Percentiles rank a stretch among this genome's conserved stretches.
Evolutionary conservation across 2,113 vertebrate genomes (phyloP).

Genomic region (Cyprinodon tularosa): DNA sequence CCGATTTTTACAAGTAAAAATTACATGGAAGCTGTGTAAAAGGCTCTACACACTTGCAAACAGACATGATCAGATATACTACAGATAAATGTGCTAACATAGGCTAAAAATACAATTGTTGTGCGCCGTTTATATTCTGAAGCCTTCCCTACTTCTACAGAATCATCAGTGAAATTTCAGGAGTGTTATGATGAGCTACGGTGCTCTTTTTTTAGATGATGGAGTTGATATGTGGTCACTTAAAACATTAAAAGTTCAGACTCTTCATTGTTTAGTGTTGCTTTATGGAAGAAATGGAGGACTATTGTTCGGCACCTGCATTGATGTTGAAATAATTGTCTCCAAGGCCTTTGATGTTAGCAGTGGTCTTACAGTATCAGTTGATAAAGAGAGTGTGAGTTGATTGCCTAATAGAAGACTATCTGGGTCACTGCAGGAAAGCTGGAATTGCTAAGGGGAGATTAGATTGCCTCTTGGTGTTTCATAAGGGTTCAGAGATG

Average conservation of each 20-base stretch:
- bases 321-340: slow-evolving; percentile 7
- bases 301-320: neutral
- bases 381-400: slow-evolving; percentile 22
- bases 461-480: slow-evolving; percentile 34
- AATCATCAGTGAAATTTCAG: slow-evolving; percentile 6
- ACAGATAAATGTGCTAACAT: neutral
- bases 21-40: too few relatives aligned
- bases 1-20: too few relatives aligned
- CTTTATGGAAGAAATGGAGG: neutral
- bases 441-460: slow-evolving; percentile 39
- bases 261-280: slow-evolving; percentile 13
- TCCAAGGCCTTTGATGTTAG: neutral
- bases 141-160: slow-evolving; percentile 15
- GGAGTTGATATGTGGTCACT: slow-evolving; percentile 10
- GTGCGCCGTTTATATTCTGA: slow-evolving; percentile 40
- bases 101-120: slow-evolving; percentile 4
- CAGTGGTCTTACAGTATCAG: slow-evolving; percentile 14
- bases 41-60: too few relatives aligned
- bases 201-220: slow-evolving; percentile 10
- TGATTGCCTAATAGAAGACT: slow-evolving; percentile 24
- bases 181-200: slow-evolving; percentile 1
- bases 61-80: too few relatives aligned
- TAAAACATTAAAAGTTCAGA: neutral
- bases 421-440: slow-evolving; percentile 29
- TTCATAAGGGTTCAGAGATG: slow-evolving; percentile 35